phyloP scores from a whole-genome alignment of 2,888 invertebrate species.

The Tenthredo scrophulariae region DNA sequence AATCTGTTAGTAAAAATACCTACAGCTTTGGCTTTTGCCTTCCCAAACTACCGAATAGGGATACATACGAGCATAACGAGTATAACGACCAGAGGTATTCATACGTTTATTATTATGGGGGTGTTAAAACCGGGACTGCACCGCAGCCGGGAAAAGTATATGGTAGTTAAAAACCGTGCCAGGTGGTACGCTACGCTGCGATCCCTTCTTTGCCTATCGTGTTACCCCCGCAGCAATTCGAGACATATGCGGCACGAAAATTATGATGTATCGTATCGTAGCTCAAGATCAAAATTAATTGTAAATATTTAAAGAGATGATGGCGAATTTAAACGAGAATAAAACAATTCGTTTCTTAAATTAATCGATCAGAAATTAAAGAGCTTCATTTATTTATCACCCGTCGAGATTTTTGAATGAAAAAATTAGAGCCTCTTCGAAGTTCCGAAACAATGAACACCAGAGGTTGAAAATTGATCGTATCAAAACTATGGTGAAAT shows the following conservation, averaged over 20 bases:
- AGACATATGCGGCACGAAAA: background rate
- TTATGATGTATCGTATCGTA: background rate
- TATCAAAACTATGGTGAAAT: no score
- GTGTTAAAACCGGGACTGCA: background rate
- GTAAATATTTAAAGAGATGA: no score
- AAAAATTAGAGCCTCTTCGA: no score
- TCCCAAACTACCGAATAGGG: background rate
- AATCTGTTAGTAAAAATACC: background rate
- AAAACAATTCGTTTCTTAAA: no score
- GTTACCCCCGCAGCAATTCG: constrained; percentile 8
- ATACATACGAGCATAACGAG: background rate
- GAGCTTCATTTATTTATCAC: no score
- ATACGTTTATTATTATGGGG: background rate
- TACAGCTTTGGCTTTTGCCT: background rate
- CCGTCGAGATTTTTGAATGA: no score
- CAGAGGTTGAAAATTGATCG: no score
- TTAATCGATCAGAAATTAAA: no score
- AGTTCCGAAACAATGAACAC: no score
- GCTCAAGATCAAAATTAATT: background rate
- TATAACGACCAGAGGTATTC: constrained; percentile 2
- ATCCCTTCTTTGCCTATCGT: background rate
- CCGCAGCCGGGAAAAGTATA: background rate
- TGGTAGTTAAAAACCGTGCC: constrained; percentile 43
- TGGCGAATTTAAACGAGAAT: no score
- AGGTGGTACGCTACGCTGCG: constrained; percentile 38